Evolutionary conservation across 2,113 vertebrate genomes (phyloP).

Genomic region (Ageneiosus marmoratus): DNA sequence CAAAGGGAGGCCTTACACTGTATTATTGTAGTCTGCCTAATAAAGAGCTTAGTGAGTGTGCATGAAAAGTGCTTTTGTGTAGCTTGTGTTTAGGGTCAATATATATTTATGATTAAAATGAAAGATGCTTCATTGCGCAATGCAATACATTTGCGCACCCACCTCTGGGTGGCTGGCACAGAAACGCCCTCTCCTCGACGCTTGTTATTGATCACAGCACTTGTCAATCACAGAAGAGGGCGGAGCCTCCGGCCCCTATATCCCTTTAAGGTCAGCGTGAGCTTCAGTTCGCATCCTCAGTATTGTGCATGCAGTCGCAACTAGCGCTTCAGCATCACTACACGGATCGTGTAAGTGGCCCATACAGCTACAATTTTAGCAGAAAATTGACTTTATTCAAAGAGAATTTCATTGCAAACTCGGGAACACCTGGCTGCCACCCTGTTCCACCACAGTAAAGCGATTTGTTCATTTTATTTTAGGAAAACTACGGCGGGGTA

Average conservation of each 20-base stretch:
- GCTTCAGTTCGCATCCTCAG: slow-evolving; percentile 64
- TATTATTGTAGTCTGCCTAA: no score
- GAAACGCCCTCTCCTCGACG: slow-evolving; percentile 64
- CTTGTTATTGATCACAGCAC: slow-evolving; percentile 66
- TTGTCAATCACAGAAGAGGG: slow-evolving; percentile 67
- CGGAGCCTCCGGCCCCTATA: slow-evolving; percentile 66
- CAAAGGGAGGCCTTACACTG: no score
- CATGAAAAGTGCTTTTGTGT: no score
- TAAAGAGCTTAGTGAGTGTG: no score
- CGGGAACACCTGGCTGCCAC: slow-evolving; percentile 7
- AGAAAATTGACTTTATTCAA: background rate
- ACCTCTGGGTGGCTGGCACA: slow-evolving; percentile 45
- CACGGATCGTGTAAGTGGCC: background rate
- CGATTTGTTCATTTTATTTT: background rate
- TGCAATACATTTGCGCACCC: slow-evolving; percentile 20
- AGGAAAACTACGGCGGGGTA: background rate
- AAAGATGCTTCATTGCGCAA: slow-evolving; percentile 13
- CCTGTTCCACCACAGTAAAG: background rate
- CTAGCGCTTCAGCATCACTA: background rate
- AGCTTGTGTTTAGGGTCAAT: background rate
- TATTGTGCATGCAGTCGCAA: slow-evolving; percentile 27
- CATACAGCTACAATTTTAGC: background rate
- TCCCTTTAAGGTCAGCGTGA: slow-evolving; percentile 68
- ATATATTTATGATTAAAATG: no score
- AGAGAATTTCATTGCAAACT: background rate